Conservation (phyloP, 2,888 invertebrate species). For the Drosophila stalkeri region DNA sequence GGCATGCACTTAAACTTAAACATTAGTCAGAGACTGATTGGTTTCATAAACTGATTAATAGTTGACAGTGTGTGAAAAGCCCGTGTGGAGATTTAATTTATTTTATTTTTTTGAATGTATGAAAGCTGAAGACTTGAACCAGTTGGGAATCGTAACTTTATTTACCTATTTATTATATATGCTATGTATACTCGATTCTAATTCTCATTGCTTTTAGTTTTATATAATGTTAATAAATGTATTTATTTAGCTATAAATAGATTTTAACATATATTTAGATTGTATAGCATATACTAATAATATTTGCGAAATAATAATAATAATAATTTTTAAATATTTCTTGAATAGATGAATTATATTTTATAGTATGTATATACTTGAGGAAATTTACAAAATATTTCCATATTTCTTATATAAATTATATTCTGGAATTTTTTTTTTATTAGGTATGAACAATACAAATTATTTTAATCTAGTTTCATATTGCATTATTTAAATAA, state of each 20-base stretch:
- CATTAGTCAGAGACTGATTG: conserved; percentile 12
- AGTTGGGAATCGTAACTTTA: neutral
- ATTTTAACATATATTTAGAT: too few relatives aligned
- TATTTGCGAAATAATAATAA: too few relatives aligned
- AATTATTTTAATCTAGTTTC: neutral
- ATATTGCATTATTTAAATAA: neutral
- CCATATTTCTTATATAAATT: neutral
- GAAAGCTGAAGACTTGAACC: neutral
- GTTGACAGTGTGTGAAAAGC: neutral
- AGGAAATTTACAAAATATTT: neutral
- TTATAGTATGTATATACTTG: too few relatives aligned
- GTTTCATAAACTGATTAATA: conserved; percentile 1
- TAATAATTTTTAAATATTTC: too few relatives aligned
- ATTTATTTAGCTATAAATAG: too few relatives aligned
- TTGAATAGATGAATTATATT: too few relatives aligned
- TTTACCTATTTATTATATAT: neutral
- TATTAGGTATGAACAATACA: neutral
- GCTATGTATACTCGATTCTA: neutral
- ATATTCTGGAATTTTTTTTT: neutral
- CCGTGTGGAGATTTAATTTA: neutral
- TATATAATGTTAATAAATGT: neutral
- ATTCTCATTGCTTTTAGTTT: neutral
- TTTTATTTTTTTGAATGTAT: neutral
- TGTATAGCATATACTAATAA: too few relatives aligned
- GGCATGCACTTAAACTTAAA: neutral